phyloP scores from a whole-genome alignment of 2,888 invertebrate genomes.

The Lamproptera curius region DNA sequence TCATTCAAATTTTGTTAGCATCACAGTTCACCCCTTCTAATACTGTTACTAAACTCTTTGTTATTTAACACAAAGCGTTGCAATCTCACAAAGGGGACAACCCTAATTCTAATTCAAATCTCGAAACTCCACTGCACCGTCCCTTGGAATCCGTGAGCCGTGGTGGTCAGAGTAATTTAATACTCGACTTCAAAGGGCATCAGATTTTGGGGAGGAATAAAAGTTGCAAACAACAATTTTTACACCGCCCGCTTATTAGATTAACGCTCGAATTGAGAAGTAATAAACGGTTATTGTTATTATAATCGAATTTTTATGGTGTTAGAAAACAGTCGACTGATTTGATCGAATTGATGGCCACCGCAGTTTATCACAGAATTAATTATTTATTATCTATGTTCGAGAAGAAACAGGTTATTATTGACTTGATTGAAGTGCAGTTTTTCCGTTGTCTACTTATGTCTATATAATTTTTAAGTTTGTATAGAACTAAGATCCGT shows the following conservation, averaged over 20 bases:
- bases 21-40: constrained; percentile 11
- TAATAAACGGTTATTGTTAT: no score
- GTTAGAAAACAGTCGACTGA: no score
- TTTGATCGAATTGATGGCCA: no score
- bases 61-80: constrained; percentile 14
- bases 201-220: constrained; percentile 4
- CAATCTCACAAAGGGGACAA: constrained; percentile 26
- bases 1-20: neutral
- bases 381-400: no score
- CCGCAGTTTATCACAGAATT: no score
- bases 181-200: constrained; percentile 41
- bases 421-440: no score
- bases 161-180: constrained; percentile 61
- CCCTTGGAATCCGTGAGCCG: constrained; percentile 43
- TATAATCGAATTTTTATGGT: no score
- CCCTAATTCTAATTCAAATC: constrained; percentile 47
- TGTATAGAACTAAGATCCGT: no score
- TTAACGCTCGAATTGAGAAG: constrained; percentile 1
- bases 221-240: constrained; percentile 15
- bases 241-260: constrained; percentile 8
- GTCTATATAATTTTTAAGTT: no score
- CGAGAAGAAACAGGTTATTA: no score
- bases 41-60: constrained; percentile 17
- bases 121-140: constrained; percentile 38
- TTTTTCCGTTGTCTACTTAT: no score